Evolutionary conservation across 35 echinoderm and acorn worm genomes (phyloP).

Genomic region (Lytechinus variegatus): DNA sequence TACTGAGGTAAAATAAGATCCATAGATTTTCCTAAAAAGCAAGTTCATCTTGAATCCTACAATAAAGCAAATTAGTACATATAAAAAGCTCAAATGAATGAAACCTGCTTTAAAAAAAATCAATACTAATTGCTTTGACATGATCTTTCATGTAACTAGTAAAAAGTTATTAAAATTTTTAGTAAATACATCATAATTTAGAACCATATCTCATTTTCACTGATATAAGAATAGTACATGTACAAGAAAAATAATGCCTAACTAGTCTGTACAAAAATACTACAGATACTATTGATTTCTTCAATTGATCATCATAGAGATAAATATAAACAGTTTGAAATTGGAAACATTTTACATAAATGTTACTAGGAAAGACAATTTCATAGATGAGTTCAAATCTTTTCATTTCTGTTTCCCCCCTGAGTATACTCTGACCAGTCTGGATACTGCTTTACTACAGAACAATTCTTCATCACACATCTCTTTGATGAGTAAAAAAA

Average conservation of each 20-base stretch:
- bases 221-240: not conserved
- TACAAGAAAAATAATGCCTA: slow-evolving; percentile 5
- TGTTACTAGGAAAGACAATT: not conserved
- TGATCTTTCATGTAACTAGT: not conserved
- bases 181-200: not conserved
- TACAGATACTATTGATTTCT: not conserved
- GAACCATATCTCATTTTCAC: not conserved
- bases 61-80: not conserved
- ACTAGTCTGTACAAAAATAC: not conserved
- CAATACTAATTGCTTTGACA: not conserved
- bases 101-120: not conserved
- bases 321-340: not conserved
- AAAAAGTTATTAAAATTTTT: not conserved
- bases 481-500: not conserved
- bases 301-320: not conserved
- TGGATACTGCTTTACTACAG: not conserved
- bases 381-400: not conserved
- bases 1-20: not conserved
- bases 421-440: not conserved
- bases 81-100: not conserved
- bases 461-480: not conserved
- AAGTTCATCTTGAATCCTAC: not conserved
- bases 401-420: not conserved
- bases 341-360: not conserved
- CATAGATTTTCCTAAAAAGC: not conserved